Evolutionary conservation across 2,113 vertebrate species (phyloP), one percentile per base, ranked within the genome.

Genomic region (Malurus melanocephalus): DNA sequence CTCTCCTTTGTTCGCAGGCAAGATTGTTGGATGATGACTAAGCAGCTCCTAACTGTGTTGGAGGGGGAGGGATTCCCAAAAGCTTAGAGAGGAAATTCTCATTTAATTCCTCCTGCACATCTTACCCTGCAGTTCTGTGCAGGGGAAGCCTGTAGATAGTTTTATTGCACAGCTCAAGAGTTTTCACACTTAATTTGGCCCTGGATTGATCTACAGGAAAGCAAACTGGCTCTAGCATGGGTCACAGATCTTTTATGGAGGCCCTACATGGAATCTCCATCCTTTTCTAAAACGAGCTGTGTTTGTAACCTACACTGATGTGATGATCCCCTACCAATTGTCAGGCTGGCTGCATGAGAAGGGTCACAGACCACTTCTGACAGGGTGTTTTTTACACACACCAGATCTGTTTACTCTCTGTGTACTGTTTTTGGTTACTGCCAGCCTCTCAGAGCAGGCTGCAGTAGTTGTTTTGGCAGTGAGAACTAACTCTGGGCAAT

Each of bases 11-110:
- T 90, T 93, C 45, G 42, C 69, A 92, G 69, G 66, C 66, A 90
- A 86, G 78, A 87, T 61, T 85, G 79, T 81, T 68, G 65, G 62
- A 33, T 81, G 61, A 79, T 95, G 95, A 94, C 78, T 93, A 88
- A 95, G 78, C 80, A 85, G 74, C 71, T 88, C 46, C 16, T 72
- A 56, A 65, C 52, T 75, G 27, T 65, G 48, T 46, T 86, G 69
- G 66, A 93, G 74, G 57, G 5, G 80, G 35, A 93, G 33, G 46
- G 77, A 94, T 93, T 93, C 71, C 78, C 78, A 81, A 75, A 88
- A 79, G 77, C 57, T 81, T 51, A 43, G 66, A 59, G 52, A 90
- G 57, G 49, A 88, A 86, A 84, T 79, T 93, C 62, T 48, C 55
- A 20, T 85, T 87, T 81, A 86, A 87, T 87, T 94, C 74, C 51